Base-by-base conservation (phyloP, 1,140 invertebrate genomes). In the Gryllus bimaculatus region DNA sequence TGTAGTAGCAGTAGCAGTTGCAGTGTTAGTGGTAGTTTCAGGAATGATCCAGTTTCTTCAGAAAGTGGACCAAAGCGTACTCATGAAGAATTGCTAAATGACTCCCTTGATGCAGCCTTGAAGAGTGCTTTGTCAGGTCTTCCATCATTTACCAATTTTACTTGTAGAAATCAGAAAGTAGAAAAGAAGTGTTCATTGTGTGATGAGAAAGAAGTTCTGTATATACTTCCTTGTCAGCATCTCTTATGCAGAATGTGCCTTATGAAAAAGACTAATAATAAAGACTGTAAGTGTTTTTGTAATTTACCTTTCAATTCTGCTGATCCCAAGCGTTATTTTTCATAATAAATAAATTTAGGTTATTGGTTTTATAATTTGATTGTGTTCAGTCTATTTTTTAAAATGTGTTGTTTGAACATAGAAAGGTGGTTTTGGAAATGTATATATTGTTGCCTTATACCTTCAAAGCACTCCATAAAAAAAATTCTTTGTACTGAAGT, bases 151-250 rank as follows among this genome's bases (percentile, higher is more conserved):
- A 78, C 76, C 75, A 78, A 54, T 20, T 73, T 80, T 54, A 74
- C 80, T 49, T 76, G 79, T 66, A 1, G 39, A 8, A 78, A 39
- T 73, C 78, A 73, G 76, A 12, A 73, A n/a, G 0, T 21, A 8
- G 74, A 47, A 79, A 48, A 78, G 73, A 81, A 80, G 75, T 83
- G 66, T 77, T 84, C 84, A 78, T 54, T 81, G 26, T 88, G 87
- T 81, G 84, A 84, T 79, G 48, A 66, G 18, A 79, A 83, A 77
- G 83, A 79, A 78, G 82, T 85, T 78, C 81, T 87, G 79, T 88
- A 87, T 82, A 83, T 81, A 81, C 81, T 88, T 13, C 87, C 87
- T 73, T 88, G 87, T 80, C 80, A 85, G 49, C 87, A 88, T 82
- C 79, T 86, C 12, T 74, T 86, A 66, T 88, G 87, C 81, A 84